phyloP scores from a whole-genome alignment of 1,140 invertebrate genomes.

The Drosophila kohkoa region DNA sequence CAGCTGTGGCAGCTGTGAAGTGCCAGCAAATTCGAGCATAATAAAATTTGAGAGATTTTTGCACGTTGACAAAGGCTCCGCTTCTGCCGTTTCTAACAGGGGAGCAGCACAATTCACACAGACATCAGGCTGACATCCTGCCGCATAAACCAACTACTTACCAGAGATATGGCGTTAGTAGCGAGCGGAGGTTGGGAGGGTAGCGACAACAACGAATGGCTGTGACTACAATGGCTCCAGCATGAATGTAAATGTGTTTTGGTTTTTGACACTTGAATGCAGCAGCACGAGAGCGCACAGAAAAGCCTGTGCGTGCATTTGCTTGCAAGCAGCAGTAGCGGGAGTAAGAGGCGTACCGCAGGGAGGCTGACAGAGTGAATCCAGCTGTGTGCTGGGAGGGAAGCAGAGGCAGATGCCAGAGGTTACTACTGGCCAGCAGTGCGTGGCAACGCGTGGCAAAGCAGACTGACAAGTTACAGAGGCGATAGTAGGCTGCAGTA shows the following conservation, averaged over 20 bases:
- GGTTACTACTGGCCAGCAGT: not conserved
- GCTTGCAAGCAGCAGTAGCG: not conserved
- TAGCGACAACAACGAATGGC: not conserved
- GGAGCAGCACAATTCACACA: conserved; percentile 34
- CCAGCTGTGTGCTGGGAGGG: too few relatives aligned
- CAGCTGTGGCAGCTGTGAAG: conserved; percentile 29
- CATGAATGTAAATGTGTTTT: conserved; percentile 54
- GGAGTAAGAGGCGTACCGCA: too few relatives aligned
- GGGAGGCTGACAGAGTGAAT: too few relatives aligned
- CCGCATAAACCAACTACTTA: conserved; percentile 26
- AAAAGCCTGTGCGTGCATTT: conserved; percentile 11
- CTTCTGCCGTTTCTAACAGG: conserved; percentile 7
- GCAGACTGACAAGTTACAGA: not conserved
- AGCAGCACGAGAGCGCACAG: conserved; percentile 13
- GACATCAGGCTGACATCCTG: conserved; percentile 20
- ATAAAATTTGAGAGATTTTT: conserved; percentile 77
- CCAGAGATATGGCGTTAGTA: not conserved
- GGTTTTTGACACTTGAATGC: conserved; percentile 43
- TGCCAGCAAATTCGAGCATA: conserved; percentile 66
- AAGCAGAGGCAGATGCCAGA: too few relatives aligned
- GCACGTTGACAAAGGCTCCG: conserved; percentile 62
- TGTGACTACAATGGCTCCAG: conserved; percentile 41
- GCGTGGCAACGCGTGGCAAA: not conserved
- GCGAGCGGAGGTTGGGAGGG: too few relatives aligned
- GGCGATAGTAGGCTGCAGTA: not conserved